A percentile compares a stretch with the other conserved stretches of the same genome.
phyloP scores from a whole-genome alignment of 2,888 invertebrate genomes.

The Sphaerolaimus hirsutus region DNA sequence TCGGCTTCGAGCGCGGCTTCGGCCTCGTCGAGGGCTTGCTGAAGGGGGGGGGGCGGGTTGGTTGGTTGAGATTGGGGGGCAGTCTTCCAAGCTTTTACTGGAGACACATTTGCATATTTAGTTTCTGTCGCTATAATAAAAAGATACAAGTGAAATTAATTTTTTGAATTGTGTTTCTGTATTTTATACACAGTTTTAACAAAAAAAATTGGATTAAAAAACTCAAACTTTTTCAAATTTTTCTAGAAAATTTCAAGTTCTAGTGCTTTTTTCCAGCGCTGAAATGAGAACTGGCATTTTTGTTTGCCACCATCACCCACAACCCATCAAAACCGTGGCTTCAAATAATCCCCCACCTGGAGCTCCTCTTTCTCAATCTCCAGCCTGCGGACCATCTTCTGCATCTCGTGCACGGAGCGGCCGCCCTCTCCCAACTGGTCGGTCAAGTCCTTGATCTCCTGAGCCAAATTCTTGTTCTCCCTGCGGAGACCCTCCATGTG shows the following conservation, averaged over 20 bases:
- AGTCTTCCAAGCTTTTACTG: background rate
- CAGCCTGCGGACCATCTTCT: constrained; percentile 64
- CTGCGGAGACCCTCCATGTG: constrained; percentile 88
- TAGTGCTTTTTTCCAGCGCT: too few relatives aligned
- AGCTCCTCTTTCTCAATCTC: constrained; percentile 99
- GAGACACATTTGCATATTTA: too few relatives aligned
- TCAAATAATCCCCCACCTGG: too few relatives aligned
- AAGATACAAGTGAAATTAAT: background rate
- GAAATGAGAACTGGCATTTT: too few relatives aligned
- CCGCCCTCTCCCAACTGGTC: constrained; percentile 99
- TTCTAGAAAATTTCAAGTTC: too few relatives aligned
- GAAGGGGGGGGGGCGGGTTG: too few relatives aligned
- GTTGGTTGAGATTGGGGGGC: too few relatives aligned
- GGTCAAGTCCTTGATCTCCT: constrained; percentile 96
- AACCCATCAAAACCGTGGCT: too few relatives aligned
- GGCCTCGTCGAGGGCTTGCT: constrained; percentile 58
- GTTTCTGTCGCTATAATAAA: background rate
- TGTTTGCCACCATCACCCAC: too few relatives aligned
- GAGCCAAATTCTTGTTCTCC: constrained; percentile 90
- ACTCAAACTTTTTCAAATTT: too few relatives aligned
- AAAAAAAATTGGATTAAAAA: background rate
- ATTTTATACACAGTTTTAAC: too few relatives aligned
- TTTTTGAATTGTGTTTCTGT: too few relatives aligned
- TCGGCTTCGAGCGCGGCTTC: constrained; percentile 94
- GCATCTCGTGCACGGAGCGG: constrained; percentile 94